Evolutionary conservation across 2,888 invertebrate genomes (phyloP), one percentile per base, ranked within the genome.

Genomic region (Mythimna albipuncta): DNA sequence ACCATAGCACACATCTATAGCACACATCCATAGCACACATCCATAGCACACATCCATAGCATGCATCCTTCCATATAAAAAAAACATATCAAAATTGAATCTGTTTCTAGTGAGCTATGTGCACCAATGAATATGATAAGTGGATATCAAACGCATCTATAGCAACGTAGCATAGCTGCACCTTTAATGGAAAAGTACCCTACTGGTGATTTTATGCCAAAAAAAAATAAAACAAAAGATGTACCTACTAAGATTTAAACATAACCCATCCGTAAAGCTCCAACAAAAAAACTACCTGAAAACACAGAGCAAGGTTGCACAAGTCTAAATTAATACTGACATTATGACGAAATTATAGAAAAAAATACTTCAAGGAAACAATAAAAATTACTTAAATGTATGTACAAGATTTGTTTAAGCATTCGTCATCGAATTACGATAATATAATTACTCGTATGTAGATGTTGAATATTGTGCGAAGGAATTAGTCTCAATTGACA

Each of bases 361-460:
- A 52, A 47, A 80, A 81, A 73, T 57, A 52, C n/a, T 57, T 32
- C 41, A 68, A 68, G 82, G 82, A 81, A 81, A 78, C 78, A 68
- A 55, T 77, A 68, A 62, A 59, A 2, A 59, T 16, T 64, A 67
- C 66, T 64, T 47, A 57, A 26, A 44, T 65, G 63, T 71, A 67
- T 50, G 58, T 52, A 63, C 54, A 44, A 67, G n/a, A 57, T 72
- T 52, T 69, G 16, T 59, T 44, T n/a, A 52, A 59, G 21, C 10
- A 74, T 82, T 65, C 57, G 70, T 78, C 75, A 81, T 69, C 55
- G 10, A 21, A 47, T 74, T 26, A 58, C 68, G 19, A 74, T 78
- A 68, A 77, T 54, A n/a, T 59, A 50, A 52, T 16, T 57, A n/a
- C 16, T 5, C 10, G 11, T 59, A 21, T 7, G 61, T 41, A 41